Percentiles rank a stretch among this genome's conserved stretches.
Conservation (phyloP, 2,797 vertebrate species). For the Spea hammondii region DNA sequence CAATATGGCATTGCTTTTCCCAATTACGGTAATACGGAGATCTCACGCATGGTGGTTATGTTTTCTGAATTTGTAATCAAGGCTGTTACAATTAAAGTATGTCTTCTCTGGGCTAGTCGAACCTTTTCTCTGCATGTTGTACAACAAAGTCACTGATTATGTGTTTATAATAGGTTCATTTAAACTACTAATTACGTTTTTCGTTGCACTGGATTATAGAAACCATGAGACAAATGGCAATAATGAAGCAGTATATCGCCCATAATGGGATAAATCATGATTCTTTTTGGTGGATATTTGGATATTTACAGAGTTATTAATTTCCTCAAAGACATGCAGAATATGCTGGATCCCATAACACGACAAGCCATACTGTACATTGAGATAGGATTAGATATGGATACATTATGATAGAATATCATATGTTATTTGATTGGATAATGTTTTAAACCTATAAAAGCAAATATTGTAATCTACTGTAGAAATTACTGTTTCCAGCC, state of each 20-base stretch:
- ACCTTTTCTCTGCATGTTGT: constrained; percentile 15
- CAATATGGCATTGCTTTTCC: constrained; percentile 6
- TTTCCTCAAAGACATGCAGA: no score
- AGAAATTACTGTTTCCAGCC: no score
- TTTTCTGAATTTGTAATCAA: not conserved
- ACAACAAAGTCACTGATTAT: constrained; percentile 10
- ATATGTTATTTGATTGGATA: no score
- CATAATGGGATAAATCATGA: no score
- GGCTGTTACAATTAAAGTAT: not conserved
- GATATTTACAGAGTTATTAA: no score
- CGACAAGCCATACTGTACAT: no score
- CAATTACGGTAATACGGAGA: constrained; percentile 4
- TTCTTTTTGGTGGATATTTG: no score
- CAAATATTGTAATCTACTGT: no score
- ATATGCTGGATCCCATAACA: no score
- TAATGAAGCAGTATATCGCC: not conserved
- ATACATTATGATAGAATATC: no score
- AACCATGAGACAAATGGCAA: not conserved
- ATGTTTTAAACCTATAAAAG: no score
- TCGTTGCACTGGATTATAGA: constrained; percentile 2
- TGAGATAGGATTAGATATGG: no score
- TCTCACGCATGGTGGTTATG: not conserved
- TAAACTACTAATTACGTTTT: constrained; percentile 5
- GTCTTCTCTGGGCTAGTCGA: constrained; percentile 17
- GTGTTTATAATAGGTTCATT: not conserved